Conservation (phyloP, 2,888 invertebrate species). For the Tetropium fuscum region DNA sequence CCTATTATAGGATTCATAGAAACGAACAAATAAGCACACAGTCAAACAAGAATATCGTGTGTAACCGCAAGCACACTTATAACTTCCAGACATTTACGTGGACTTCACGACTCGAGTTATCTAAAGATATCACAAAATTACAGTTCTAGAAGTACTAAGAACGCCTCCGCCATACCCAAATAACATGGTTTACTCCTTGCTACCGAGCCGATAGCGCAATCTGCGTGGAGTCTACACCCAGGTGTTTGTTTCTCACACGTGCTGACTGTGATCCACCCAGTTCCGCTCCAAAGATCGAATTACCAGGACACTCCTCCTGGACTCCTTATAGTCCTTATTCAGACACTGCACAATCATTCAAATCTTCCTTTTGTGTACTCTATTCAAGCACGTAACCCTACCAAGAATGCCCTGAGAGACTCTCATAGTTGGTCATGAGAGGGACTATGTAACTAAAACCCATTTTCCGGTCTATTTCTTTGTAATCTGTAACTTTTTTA, state of each 20-base stretch:
- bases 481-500: constrained; percentile 32
- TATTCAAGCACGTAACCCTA: constrained; percentile 48
- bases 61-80: constrained; percentile 39
- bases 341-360: constrained; percentile 34
- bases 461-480: constrained; percentile 49
- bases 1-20: not conserved
- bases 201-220: constrained; percentile 33
- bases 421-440: constrained; percentile 29
- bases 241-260: constrained; percentile 66
- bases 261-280: constrained; percentile 63
- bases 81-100: constrained; percentile 33
- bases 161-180: constrained; percentile 56
- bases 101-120: constrained; percentile 52
- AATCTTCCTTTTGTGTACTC: constrained; percentile 39
- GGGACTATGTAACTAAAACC: constrained; percentile 42
- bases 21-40: constrained; percentile 11
- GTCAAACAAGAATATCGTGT: constrained; percentile 29
- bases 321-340: constrained; percentile 56
- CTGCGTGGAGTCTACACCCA: constrained; percentile 47
- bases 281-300: constrained; percentile 65
- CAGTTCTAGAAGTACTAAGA: constrained; percentile 54
- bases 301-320: constrained; percentile 62
- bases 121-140: constrained; percentile 56
- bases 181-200: constrained; percentile 48
- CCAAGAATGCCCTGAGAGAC: constrained; percentile 16